These are phyloP conservation scores for Apodemus speciosus DNA, from an alignment of 2,113 vertebrate genomes.

Conservation along the genomic window DNA sequence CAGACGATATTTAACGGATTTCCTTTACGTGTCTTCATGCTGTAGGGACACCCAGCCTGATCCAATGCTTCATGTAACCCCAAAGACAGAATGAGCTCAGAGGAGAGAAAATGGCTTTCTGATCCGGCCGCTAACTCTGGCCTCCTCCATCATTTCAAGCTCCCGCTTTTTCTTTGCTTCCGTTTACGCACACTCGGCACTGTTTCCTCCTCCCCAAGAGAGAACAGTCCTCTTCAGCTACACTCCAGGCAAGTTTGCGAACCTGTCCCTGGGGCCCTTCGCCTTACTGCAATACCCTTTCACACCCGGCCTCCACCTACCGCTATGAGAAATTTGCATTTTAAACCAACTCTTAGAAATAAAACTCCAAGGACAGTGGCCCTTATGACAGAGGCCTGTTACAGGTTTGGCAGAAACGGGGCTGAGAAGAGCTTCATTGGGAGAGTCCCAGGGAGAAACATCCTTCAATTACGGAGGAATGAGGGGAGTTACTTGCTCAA, in stretches of 20 bases:
- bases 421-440: neutral
- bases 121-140: no score
- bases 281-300: neutral
- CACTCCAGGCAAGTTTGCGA: neutral
- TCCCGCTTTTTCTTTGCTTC: neutral
- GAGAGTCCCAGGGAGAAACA: neutral
- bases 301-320: neutral
- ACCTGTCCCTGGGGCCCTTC: neutral
- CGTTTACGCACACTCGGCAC: neutral
- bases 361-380: neutral
- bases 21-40: neutral
- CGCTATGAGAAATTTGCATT: neutral
- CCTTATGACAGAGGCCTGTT: neutral
- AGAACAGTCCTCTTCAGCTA: neutral
- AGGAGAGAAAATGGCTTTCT: no score
- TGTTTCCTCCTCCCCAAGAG: neutral
- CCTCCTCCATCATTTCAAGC: neutral
- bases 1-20: neutral
- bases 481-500: neutral
- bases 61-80: neutral
- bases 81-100: no score
- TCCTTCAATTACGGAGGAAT: neutral
- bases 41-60: neutral
- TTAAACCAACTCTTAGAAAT: neutral
- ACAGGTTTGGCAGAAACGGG: neutral